These are phyloP conservation scores for Brenthis daphne DNA, from an alignment of 2,888 invertebrate genomes.

Conservation along the genomic window DNA sequence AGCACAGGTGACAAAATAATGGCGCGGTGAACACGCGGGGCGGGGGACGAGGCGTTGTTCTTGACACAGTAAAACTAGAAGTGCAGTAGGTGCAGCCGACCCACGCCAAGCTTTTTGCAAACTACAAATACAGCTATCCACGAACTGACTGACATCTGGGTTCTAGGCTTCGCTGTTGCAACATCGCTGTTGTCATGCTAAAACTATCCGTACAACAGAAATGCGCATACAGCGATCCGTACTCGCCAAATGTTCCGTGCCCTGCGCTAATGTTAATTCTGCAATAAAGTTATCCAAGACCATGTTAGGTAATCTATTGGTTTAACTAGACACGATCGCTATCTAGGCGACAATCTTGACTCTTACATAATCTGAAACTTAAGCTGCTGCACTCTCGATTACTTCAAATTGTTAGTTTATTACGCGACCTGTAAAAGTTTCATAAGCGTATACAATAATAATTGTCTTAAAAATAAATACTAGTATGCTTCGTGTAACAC, in stretches of 20 bases:
- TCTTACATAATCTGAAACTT: constrained; percentile 39
- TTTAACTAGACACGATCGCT: constrained; percentile 39
- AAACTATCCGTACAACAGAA: constrained; percentile 20
- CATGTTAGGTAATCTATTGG: constrained; percentile 40
- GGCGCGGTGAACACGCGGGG: constrained; percentile 48
- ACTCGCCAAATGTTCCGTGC: constrained; percentile 29
- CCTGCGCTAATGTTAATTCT: constrained; percentile 34
- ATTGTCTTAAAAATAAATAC: too few relatives aligned
- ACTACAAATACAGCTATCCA: constrained; percentile 56
- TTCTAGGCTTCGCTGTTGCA: constrained; percentile 43
- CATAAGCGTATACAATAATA: neutral
- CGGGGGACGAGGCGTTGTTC: constrained; percentile 77
- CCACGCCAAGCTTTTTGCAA: constrained; percentile 78
- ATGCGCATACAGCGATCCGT: neutral
- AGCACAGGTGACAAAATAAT: constrained; percentile 48
- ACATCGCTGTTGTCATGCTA: constrained; percentile 32
- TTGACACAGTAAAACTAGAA: constrained; percentile 82
- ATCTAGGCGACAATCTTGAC: constrained; percentile 39
- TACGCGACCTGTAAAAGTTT: constrained; percentile 16
- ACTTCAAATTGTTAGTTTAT: constrained; percentile 29
- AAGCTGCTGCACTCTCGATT: constrained; percentile 31
- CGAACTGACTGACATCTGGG: constrained; percentile 53
- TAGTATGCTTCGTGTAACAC: too few relatives aligned
- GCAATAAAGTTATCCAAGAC: constrained; percentile 38
- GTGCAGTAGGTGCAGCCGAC: constrained; percentile 81